Evolutionary conservation across 2,113 vertebrate genomes (phyloP).

Genomic region (Sclerurus mexicanus): DNA sequence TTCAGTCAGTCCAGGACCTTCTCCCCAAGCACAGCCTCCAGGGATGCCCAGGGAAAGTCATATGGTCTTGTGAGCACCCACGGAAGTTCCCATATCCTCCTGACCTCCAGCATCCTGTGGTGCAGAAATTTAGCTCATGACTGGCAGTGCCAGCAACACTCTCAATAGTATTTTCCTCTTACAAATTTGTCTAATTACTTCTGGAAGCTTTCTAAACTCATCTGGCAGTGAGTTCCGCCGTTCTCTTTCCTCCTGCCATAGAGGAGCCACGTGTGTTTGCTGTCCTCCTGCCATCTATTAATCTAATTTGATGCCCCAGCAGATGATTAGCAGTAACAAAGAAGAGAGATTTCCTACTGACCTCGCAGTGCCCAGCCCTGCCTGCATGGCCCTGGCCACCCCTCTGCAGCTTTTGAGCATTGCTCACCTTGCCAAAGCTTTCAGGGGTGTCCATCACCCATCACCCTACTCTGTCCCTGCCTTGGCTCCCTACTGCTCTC

Average conservation of each 20-base stretch:
- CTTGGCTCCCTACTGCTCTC: not conserved
- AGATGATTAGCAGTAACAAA: not conserved
- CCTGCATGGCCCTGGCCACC: not conserved
- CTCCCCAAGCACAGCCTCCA: not conserved
- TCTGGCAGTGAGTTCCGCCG: not conserved
- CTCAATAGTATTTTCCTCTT: not conserved
- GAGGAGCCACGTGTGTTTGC: not conserved
- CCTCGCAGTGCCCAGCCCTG: not conserved
- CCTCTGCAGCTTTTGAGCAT: not conserved
- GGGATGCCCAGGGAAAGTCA: not conserved
- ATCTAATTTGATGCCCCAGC: constrained; percentile 3
- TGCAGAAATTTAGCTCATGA: not conserved
- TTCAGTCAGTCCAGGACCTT: not conserved
- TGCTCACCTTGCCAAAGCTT: not conserved
- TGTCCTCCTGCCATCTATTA: not conserved
- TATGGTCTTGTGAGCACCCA: not conserved
- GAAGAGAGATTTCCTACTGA: not conserved
- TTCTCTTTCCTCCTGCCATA: not conserved
- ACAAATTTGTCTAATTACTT: constrained; percentile 31
- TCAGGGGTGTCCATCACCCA: fast-evolving
- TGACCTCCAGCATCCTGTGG: not conserved
- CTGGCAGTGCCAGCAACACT: not conserved
- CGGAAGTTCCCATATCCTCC: not conserved
- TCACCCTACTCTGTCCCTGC: not conserved
- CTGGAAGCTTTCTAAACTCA: constrained; percentile 40